Base-by-base conservation (phyloP, 1,140 invertebrate species). In the Dreissena rostriformis region DNA sequence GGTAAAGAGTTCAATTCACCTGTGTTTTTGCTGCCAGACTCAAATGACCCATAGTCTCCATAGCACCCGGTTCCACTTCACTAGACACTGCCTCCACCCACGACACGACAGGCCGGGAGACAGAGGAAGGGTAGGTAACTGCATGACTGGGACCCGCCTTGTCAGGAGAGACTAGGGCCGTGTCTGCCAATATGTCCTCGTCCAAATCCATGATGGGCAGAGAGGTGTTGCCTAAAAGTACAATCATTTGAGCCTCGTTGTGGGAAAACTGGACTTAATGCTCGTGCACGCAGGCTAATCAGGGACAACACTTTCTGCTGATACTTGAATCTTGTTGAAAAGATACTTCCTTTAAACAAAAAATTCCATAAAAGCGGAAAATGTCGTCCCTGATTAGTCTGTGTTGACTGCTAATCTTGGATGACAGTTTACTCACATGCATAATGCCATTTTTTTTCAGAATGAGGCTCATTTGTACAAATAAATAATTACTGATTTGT, bases 171-270 rank as follows among this genome's bases (percentile, higher is more conserved):
- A 39, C 39, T 8, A 39, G 39, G 39, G 2, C 2, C 2, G 39
- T 39, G 8, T 39, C 39, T 5, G 39, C 39, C 29, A 24, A 17
- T 12, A 49, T 71, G 26, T 65, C 49, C 52, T 74, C 72, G 68
- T 82, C 80, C 39, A 66, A 74, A 51, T 66, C 68, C 6, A 82
- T 71, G 29, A 49, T 39, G 14, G 80, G 80, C 24, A 75, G 51
- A 14, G 63, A 67, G 5, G 72, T 75, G 28, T 82, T 66, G 53
- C 71, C n/a, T n/a, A n/a, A n/a, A n/a, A n/a, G n/a, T n/a, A n/a
- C n/a, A n/a, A n/a, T n/a, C n/a, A n/a, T n/a, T n/a, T n/a, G n/a
- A n/a, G n/a, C n/a, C n/a, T n/a, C n/a, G n/a, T n/a, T n/a, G n/a
- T n/a, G n/a, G n/a, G n/a, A n/a, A n/a, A n/a, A n/a, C n/a, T n/a